phyloP scores from a whole-genome alignment of 2,888 invertebrate genomes.

The Athrips mouffetella region DNA sequence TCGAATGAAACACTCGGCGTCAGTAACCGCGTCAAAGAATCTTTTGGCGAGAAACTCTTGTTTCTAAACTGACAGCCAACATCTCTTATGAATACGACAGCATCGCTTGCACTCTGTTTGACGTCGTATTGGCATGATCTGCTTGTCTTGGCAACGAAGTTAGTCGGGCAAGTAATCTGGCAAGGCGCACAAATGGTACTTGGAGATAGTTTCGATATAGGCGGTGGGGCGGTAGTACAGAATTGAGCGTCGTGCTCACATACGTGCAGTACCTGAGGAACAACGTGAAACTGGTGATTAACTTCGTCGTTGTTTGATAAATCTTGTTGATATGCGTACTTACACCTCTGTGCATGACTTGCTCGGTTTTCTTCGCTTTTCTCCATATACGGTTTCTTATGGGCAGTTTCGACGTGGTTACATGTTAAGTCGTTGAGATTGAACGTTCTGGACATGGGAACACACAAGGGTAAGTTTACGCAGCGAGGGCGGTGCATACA shows the following conservation, averaged over 20 bases:
- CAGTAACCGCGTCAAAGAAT: conserved; percentile 38
- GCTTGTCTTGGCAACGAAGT: conserved; percentile 35
- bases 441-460: conserved; percentile 51
- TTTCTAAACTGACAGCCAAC: conserved; percentile 65
- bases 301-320: conserved; percentile 30
- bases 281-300: conserved; percentile 36
- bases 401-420: conserved; percentile 35
- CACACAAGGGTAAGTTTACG: conserved; percentile 63
- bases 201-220: background rate
- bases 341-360: conserved; percentile 38
- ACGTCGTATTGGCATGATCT: conserved; percentile 59
- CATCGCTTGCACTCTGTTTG: conserved; percentile 36
- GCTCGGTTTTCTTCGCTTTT: conserved; percentile 29
- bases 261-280: conserved; percentile 38
- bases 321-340: conserved; percentile 43
- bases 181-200: conserved; percentile 1
- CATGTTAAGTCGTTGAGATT: conserved; percentile 43
- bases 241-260: conserved; percentile 31
- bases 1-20: conserved; percentile 48
- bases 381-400: too few relatives aligned
- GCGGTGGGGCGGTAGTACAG: background rate
- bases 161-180: conserved; percentile 27
- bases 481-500: conserved; percentile 65
- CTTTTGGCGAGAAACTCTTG: conserved; percentile 36
- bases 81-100: conserved; percentile 60